Evolutionary conservation across 2,113 vertebrate species (phyloP).

Genomic region (Lagopus leucura): DNA sequence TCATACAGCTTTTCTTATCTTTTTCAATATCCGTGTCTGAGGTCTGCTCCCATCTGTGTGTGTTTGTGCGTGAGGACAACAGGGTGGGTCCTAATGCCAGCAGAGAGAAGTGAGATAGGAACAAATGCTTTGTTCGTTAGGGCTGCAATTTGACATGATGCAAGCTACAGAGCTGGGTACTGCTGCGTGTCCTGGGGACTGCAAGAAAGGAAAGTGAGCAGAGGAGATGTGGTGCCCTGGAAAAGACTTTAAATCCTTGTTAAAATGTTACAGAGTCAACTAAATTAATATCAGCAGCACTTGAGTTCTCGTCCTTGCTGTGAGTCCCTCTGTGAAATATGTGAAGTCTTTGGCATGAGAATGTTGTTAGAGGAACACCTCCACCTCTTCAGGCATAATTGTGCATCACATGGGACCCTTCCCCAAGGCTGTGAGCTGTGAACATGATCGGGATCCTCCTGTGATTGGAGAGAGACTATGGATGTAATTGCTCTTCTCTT

Average conservation of each 20-base stretch:
- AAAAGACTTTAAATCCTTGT: conserved; percentile 28
- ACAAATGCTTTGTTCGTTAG: background rate
- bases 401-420: background rate
- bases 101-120: background rate
- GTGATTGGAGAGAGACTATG: background rate
- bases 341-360: background rate
- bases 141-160: conserved; percentile 14
- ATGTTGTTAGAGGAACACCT: background rate
- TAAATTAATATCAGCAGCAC: background rate
- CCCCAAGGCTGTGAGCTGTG: rapidly evolving
- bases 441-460: background rate
- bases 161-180: background rate
- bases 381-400: background rate
- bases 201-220: background rate
- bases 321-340: background rate
- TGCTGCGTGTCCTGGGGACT: background rate
- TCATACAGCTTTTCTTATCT: conserved; percentile 35
- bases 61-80: background rate
- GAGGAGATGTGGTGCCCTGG: background rate
- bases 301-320: background rate
- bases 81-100: background rate
- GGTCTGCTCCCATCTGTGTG: background rate
- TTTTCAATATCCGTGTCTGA: conserved; percentile 7
- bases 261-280: background rate
- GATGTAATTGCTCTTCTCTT: background rate